Percentiles rank a stretch among this genome's conserved stretches.
These are phyloP conservation scores for Apeltes quadracus DNA, from an alignment of 2,113 vertebrate genomes.

Conservation along the genomic window DNA sequence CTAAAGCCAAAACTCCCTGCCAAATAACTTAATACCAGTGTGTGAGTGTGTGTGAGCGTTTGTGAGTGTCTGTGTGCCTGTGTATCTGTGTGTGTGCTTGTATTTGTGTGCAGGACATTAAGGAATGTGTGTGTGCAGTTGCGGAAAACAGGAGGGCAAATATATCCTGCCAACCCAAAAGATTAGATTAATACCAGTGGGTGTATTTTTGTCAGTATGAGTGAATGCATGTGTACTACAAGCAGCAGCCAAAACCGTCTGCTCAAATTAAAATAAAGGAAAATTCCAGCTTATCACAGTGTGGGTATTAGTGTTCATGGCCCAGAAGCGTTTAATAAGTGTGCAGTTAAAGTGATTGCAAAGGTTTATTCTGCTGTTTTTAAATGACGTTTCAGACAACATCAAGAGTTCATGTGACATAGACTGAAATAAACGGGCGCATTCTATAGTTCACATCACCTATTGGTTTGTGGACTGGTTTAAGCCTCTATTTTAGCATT, in stretches of 20 bases:
- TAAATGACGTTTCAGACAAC: not conserved
- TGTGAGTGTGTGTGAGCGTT: slow-evolving; percentile 24
- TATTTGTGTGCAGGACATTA: slow-evolving; percentile 30
- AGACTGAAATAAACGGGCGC: not conserved
- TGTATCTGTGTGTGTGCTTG: slow-evolving; percentile 34
- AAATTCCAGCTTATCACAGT: not conserved
- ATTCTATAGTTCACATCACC: not conserved
- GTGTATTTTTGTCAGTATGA: slow-evolving; percentile 36
- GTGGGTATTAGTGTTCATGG: not conserved
- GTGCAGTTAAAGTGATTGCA: not conserved
- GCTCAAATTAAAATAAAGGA: slow-evolving; percentile 22
- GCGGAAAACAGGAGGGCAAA: slow-evolving; percentile 39
- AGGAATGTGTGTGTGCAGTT: slow-evolving; percentile 35
- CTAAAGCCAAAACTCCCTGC: slow-evolving; percentile 48
- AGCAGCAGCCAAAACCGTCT: slow-evolving; percentile 27
- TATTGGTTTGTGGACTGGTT: not conserved
- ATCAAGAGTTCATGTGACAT: not conserved
- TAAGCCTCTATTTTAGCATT: not conserved
- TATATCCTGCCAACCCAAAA: slow-evolving; percentile 51
- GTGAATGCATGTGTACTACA: slow-evolving; percentile 19
- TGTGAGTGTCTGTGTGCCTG: slow-evolving; percentile 37
- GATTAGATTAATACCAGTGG: slow-evolving; percentile 49
- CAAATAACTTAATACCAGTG: slow-evolving; percentile 55
- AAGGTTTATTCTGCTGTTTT: not conserved
- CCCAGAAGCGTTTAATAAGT: not conserved